Base-by-base conservation (phyloP, 2,113 vertebrate genomes). In the Piaya cayana region DNA sequence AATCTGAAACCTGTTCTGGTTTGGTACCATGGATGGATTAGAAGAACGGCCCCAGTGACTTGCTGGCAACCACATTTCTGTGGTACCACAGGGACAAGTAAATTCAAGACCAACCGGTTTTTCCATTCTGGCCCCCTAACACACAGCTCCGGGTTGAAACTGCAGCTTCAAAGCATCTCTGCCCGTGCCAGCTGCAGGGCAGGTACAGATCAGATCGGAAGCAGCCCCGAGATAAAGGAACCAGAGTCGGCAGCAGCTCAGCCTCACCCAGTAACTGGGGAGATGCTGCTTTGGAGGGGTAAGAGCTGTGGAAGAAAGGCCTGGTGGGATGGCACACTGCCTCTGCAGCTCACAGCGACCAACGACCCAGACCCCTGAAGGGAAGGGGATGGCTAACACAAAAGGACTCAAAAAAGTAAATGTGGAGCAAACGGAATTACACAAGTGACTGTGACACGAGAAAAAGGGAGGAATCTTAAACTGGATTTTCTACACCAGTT, bases 81-180 rank as follows among this genome's bases (percentile, higher is more conserved):
- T 0, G 0, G 32, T 37, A 70, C 85, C 80, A 92, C 2, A 0
- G 78, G 72, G 94, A 77, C 55, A 67, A 70, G 22, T 58, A 84
- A 62, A 82, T 95, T 95, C 93, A 92, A 71, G 95, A 96, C 93
- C 53, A 94, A 97, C 94, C 64, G 78, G 89, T 97, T 97, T 92
- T 93, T 89, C 94, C 62, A 56, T 81, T 34, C 82, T 32, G 72
- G 20, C 42, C 75, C 85, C 82, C 68, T 64, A 88, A 82, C 42
- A 45, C 50, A 53, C 22, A 53, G 86, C 92, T 95, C 64, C 14
- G 3, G 82, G 95, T 58, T 62, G 88, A 82, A 92, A 83, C 59
- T 29, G 71, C 45, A 90, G 82, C 76, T 86, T 93, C 86, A 91
- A 92, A 95, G 94, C 76, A 78, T 32, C 80, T 15, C 43, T 81